phyloP scores from a whole-genome alignment of 2,113 vertebrate species.

The Phaethon lepturus region DNA sequence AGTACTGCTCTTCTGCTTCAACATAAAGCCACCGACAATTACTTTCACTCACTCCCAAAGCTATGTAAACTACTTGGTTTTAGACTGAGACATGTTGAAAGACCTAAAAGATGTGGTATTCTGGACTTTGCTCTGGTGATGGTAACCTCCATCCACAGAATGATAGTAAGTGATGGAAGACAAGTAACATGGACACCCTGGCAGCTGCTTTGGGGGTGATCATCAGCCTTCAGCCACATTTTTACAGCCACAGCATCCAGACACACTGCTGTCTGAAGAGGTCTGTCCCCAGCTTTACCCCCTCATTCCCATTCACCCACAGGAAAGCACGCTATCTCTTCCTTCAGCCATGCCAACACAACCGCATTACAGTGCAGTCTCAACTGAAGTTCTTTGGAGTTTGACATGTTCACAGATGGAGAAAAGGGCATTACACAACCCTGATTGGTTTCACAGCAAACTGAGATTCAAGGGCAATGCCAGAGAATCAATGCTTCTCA shows the following conservation, averaged over 20 bases:
- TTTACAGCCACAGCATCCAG: neutral
- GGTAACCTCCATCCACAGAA: neutral
- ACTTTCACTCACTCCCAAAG: neutral
- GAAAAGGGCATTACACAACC: neutral
- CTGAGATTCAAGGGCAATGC: neutral
- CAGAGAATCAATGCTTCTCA: neutral
- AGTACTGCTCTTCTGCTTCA: neutral
- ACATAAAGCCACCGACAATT: neutral
- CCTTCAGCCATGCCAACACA: neutral
- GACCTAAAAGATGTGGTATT: neutral
- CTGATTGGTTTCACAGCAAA: neutral
- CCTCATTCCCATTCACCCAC: no score
- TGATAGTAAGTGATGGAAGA: neutral
- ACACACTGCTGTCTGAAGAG: neutral
- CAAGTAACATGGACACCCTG: neutral
- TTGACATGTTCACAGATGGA: accelerated
- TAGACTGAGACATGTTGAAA: neutral
- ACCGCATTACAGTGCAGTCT: accelerated
- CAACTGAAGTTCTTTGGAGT: neutral
- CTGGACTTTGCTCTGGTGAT: neutral
- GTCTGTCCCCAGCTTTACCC: neutral
- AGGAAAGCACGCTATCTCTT: neutral
- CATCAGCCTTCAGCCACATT: neutral
- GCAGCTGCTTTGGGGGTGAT: neutral
- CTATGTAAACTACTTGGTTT: neutral